A percentile compares a stretch with the other conserved stretches of the same genome.
These are phyloP conservation scores for western clawed frog (Xenopus tropicalis) DNA, from an alignment of 2,113 vertebrate genomes.

Conservation along the genomic window DNA sequence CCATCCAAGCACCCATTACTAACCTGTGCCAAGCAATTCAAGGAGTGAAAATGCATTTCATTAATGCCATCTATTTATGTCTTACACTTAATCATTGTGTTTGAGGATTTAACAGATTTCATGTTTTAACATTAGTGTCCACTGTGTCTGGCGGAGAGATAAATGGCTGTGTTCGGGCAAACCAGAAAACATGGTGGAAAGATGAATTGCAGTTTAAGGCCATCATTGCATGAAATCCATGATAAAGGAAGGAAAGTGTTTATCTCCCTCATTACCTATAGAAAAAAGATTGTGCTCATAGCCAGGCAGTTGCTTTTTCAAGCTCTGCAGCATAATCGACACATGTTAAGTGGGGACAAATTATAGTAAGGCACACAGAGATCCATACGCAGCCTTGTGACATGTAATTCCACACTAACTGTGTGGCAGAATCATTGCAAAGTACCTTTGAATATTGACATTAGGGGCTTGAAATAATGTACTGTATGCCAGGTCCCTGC, in stretches of 20 bases:
- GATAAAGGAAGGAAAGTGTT: not conserved
- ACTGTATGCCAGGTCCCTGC: not conserved
- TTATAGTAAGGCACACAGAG: constrained; percentile 1
- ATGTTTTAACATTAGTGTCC: constrained; percentile 34
- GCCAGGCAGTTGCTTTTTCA: not conserved
- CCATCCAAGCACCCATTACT: constrained; percentile 21
- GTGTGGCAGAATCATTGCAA: constrained; percentile 32
- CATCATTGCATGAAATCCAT: constrained; percentile 6
- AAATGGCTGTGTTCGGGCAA: constrained; percentile 13
- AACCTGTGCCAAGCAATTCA: constrained; percentile 25
- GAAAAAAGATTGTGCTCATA: not conserved
- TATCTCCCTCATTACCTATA: not conserved
- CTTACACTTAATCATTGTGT: constrained; percentile 33
- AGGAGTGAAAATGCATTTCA: constrained; percentile 28
- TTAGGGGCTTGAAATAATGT: constrained; percentile 17
- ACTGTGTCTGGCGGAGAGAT: constrained; percentile 31
- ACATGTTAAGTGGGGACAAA: constrained; percentile 3
- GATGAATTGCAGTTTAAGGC: constrained; percentile 26
- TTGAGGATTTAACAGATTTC: constrained; percentile 35
- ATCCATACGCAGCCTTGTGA: constrained; percentile 13
- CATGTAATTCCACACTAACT: constrained; percentile 20
- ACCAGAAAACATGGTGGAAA: constrained; percentile 31
- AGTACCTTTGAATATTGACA: constrained; percentile 32
- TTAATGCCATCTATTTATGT: constrained; percentile 42
- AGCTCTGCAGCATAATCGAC: constrained; percentile 12